A percentile compares a stretch with the other conserved stretches of the same genome.
phyloP scores from a whole-genome alignment of 2,113 vertebrate species.

The Chascanopsetta lugubris region DNA sequence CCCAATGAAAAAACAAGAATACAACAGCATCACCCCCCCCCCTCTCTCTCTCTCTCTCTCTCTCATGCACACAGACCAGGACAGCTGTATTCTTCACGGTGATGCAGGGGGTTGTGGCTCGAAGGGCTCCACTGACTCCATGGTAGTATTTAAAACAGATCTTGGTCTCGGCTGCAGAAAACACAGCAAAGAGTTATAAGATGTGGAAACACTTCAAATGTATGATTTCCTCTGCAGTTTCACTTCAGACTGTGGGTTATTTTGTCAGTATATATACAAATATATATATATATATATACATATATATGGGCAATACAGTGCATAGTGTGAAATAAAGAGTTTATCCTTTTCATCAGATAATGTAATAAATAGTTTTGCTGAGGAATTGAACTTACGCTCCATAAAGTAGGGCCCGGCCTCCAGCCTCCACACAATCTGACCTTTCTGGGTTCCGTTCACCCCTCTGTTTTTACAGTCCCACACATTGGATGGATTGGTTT shows the following conservation, averaged over 20 bases:
- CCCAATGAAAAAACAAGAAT: too few species aligned
- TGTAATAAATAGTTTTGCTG: neutral
- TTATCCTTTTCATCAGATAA: neutral
- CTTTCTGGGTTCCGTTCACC: conserved; percentile 96
- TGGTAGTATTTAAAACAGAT: conserved; percentile 99
- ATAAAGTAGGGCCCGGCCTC: conserved; percentile 97
- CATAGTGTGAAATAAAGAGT: neutral
- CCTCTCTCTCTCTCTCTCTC: neutral
- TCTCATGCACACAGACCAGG: conserved; percentile 81
- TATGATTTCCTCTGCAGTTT: too few species aligned
- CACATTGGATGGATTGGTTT: conserved; percentile 96
- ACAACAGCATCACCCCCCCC: too few species aligned
- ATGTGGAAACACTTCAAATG: neutral
- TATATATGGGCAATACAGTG: too few species aligned
- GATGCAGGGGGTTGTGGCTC: conserved; percentile 97
- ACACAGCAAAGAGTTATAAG: conserved; percentile 28
- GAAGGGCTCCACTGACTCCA: conserved; percentile 93
- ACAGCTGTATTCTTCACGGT: conserved; percentile 95
- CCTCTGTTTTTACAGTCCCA: conserved; percentile 99
- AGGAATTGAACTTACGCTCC: conserved; percentile 88
- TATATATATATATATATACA: too few species aligned
- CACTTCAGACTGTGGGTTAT: too few species aligned
- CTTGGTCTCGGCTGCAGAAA: conserved; percentile 92
- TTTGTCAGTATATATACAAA: too few species aligned
- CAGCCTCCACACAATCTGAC: conserved; percentile 96